Evolutionary conservation across 2,797 vertebrate species (phyloP).

Genomic region (Chanos chanos): DNA sequence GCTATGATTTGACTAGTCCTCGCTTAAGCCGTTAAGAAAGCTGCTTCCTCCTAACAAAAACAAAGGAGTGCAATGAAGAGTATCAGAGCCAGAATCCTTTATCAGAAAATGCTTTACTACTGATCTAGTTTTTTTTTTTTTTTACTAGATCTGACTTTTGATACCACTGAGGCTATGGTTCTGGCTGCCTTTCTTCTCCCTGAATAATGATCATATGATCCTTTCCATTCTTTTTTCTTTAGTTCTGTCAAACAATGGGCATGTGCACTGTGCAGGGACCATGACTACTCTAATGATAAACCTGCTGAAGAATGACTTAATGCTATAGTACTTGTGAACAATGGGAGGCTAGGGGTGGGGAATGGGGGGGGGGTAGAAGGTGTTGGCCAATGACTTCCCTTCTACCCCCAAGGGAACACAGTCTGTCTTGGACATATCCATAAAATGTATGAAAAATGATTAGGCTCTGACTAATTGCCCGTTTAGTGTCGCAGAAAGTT

Average conservation of each 20-base stretch:
- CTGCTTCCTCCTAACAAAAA: neutral
- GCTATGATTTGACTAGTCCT: neutral
- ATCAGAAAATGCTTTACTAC: neutral
- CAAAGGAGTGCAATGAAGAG: no score
- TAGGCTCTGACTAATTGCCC: constrained; percentile 79
- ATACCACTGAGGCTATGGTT: constrained; percentile 1
- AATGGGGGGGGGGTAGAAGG: constrained; percentile 43
- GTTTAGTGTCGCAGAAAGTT: constrained; percentile 76
- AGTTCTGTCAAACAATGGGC: constrained; percentile 38
- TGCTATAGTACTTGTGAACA: constrained; percentile 4
- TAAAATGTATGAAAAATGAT: constrained; percentile 80
- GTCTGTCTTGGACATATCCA: constrained; percentile 62
- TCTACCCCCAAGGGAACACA: constrained; percentile 49
- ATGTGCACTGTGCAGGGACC: constrained; percentile 28
- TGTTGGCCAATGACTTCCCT: constrained; percentile 50
- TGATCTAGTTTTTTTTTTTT: no score
- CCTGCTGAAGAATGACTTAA: constrained; percentile 43
- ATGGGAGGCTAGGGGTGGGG: constrained; percentile 9
- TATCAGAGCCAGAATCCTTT: neutral
- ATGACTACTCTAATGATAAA: constrained; percentile 43
- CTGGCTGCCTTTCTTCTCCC: constrained; percentile 1
- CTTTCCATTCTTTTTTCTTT: constrained; percentile 14
- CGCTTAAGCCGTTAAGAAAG: neutral
- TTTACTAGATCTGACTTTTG: no score
- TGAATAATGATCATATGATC: constrained; percentile 6